A percentile compares a stretch with the other conserved stretches of the same genome.
These are phyloP conservation scores for Blomia tropicalis DNA, from an alignment of 2,888 invertebrate genomes.

Conservation along the genomic window DNA sequence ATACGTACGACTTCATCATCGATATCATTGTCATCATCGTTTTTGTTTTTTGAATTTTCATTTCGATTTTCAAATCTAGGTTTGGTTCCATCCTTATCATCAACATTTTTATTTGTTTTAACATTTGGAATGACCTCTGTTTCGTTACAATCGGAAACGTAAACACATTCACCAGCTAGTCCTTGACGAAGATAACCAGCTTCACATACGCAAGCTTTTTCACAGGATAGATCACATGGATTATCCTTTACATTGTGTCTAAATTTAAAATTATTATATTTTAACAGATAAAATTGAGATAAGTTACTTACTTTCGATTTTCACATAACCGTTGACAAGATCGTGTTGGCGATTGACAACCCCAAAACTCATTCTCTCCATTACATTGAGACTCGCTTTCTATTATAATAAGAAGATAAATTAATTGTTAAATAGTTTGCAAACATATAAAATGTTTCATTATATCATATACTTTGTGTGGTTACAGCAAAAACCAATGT, in stretches of 20 bases:
- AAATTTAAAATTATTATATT: background rate
- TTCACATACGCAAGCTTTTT: constrained; percentile 16
- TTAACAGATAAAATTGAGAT: background rate
- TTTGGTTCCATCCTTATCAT: background rate
- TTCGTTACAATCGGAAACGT: constrained; percentile 5
- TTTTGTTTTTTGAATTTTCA: background rate
- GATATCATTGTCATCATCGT: background rate
- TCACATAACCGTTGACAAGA: constrained; percentile 21
- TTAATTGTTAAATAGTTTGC: too few relatives aligned
- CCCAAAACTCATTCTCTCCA: constrained; percentile 19
- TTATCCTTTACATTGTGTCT: background rate
- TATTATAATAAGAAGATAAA: too few relatives aligned
- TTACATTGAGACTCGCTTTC: constrained; percentile 9
- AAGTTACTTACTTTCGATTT: constrained; percentile 5
- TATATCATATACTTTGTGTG: too few relatives aligned
- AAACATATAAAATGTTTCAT: too few relatives aligned
- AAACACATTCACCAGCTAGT: constrained; percentile 13
- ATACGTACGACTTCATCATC: background rate
- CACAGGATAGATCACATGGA: background rate
- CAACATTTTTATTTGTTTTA: background rate
- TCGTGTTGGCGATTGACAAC: constrained; percentile 19
- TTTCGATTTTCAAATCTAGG: background rate
- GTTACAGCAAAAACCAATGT: too few relatives aligned
- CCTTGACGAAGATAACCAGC: constrained; percentile 19
- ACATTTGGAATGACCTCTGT: too few relatives aligned